A percentile compares a stretch with the other conserved stretches of the same genome.
These are phyloP conservation scores for Leucopsar rothschildi DNA, from an alignment of 2,113 vertebrate genomes.

Conservation along the genomic window DNA sequence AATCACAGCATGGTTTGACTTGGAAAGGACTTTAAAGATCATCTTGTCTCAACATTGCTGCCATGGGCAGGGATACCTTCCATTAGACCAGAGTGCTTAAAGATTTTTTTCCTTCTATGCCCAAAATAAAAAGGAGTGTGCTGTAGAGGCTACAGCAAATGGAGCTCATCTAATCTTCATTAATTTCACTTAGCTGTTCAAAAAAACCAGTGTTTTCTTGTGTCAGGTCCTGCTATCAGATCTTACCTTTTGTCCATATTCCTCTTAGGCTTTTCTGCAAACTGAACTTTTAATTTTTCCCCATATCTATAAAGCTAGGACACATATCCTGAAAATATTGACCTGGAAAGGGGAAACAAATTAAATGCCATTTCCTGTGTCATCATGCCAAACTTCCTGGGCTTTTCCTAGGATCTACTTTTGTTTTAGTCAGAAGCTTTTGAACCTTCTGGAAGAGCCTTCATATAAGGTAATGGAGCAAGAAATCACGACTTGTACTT, in stretches of 20 bases:
- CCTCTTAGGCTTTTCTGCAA: not conserved
- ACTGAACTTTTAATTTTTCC: not conserved
- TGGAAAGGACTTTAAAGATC: not conserved
- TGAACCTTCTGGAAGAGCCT: not conserved
- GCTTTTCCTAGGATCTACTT: not conserved
- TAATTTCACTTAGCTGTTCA: not conserved
- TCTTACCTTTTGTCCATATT: not conserved
- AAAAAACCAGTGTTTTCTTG: not conserved
- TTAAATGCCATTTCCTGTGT: not conserved
- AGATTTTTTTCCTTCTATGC: not conserved
- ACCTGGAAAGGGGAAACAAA: not conserved
- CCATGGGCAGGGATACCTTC: not conserved
- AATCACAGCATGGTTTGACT: not conserved
- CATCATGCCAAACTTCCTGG: not conserved
- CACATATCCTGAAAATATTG: not conserved
- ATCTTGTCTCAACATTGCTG: not conserved
- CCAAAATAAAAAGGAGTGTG: not conserved
- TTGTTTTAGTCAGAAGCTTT: not conserved
- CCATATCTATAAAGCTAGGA: not conserved
- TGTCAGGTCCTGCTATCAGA: not conserved
- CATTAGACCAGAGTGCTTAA: not conserved
- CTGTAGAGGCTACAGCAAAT: not conserved
- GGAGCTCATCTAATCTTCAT: not conserved
- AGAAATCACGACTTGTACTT: not conserved
- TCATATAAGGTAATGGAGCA: not conserved